Percentiles rank a stretch among this genome's conserved stretches.
These are phyloP conservation scores for Bos taurus DNA, from an alignment of 2,113 vertebrate species.

Conservation along the genomic window ARS-UCD2.0 NC_037328.1:3741001-3741500, in stretches of 20 bases:
- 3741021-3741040: background rate
- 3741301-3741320: background rate
- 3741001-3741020: background rate
- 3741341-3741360: background rate
- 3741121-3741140: background rate
- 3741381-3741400: background rate
- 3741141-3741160: background rate
- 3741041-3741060: background rate
- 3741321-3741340: background rate
- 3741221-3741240: background rate
- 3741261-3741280: background rate
- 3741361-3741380: background rate
- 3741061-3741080: background rate
- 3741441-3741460: background rate
- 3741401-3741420: background rate
- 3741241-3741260: background rate
- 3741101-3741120: background rate
- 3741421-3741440: background rate
- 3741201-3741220: fast-evolving
- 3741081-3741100: background rate
- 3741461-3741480: background rate
- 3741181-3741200: background rate
- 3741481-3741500: background rate
- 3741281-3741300: background rate
- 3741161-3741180: background rate